Evolutionary conservation across 2,113 vertebrate species (phyloP).

Genomic region (Donacobius atricapilla): DNA sequence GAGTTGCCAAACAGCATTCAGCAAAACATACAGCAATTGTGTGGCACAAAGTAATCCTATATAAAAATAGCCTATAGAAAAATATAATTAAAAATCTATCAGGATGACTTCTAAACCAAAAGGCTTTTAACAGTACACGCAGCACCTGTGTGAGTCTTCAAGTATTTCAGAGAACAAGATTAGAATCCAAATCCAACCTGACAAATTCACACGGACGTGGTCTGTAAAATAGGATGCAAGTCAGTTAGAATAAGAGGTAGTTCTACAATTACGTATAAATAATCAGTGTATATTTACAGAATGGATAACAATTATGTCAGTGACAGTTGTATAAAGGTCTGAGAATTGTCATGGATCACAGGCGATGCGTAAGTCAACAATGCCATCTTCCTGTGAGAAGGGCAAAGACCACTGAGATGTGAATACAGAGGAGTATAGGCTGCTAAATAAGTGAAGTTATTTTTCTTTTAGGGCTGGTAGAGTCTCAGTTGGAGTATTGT

Average conservation of each 20-base stretch:
- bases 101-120: not conserved
- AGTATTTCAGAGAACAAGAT: not conserved
- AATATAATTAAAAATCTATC: not conserved
- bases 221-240: not conserved
- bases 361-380: not conserved
- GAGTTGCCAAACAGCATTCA: not conserved
- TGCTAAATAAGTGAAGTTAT: not conserved
- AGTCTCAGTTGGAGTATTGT: not conserved
- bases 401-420: not conserved
- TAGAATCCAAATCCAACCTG: not conserved
- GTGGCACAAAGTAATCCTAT: rapidly evolving
- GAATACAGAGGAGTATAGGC: not conserved
- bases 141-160: not conserved
- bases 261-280: not conserved
- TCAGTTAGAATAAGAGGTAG: not conserved
- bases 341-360: not conserved
- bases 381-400: conserved; percentile 55
- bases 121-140: not conserved
- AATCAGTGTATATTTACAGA: not conserved
- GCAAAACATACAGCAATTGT: not conserved
- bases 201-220: not conserved
- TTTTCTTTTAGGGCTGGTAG: not conserved
- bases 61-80: not conserved
- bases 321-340: not conserved
- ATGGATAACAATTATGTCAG: not conserved